phyloP scores from a whole-genome alignment of 2,888 invertebrate species.

The Andrena minutula region DNA sequence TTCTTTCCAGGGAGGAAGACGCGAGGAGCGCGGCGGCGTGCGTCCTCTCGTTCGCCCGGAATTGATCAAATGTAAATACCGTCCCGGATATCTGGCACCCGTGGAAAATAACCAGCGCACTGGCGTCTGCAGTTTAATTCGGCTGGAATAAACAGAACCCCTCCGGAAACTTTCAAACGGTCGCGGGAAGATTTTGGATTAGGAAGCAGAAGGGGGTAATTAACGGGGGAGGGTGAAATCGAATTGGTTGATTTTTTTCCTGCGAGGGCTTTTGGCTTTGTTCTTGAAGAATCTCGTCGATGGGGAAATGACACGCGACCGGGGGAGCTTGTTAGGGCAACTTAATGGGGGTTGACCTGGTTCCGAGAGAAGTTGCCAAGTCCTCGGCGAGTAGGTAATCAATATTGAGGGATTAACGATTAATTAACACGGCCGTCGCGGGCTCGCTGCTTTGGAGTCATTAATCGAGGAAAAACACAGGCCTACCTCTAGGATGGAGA shows the following conservation, averaged over 20 bases:
- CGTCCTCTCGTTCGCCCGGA: constrained; percentile 4
- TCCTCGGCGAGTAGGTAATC: too few species aligned
- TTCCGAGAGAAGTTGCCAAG: too few species aligned
- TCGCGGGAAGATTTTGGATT: not conserved
- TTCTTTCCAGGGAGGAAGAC: constrained; percentile 8
- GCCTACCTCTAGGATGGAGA: not conserved
- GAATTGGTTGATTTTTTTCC: constrained; percentile 28
- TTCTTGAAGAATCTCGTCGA: not conserved
- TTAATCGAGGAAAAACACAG: constrained; percentile 8
- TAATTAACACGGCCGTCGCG: too few species aligned
- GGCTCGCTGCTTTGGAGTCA: not conserved
- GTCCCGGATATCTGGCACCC: constrained; percentile 10
- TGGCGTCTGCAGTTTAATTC: constrained; percentile 29
- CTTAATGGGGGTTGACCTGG: too few species aligned
- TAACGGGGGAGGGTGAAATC: constrained; percentile 16
- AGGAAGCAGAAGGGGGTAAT: constrained; percentile 16
- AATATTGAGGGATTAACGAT: not conserved
- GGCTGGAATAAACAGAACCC: constrained; percentile 39
- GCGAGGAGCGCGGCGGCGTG: not conserved
- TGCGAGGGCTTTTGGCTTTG: not conserved
- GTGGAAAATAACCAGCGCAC: constrained; percentile 35
- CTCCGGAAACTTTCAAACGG: constrained; percentile 18
- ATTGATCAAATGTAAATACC: constrained; percentile 58
- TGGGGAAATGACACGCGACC: not conserved
- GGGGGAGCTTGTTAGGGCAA: not conserved